phyloP scores from a whole-genome alignment of 2,113 vertebrate genomes.

The Atherinomorus stipes region DNA sequence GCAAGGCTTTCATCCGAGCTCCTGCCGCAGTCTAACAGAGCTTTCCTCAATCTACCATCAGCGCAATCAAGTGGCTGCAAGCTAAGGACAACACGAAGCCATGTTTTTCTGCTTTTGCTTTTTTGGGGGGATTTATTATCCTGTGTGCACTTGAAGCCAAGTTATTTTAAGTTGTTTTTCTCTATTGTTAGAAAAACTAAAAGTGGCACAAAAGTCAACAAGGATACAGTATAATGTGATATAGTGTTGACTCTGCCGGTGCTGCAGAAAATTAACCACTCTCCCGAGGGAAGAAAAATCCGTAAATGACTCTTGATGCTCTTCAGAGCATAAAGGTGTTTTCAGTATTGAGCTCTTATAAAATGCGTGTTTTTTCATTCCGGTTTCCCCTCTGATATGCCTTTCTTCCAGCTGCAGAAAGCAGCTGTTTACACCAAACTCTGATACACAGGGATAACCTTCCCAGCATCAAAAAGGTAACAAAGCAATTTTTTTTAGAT shows the following conservation, averaged over 20 bases:
- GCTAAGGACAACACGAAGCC: constrained; percentile 2
- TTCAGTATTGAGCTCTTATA: background rate
- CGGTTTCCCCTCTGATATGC: background rate
- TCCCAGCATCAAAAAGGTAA: background rate
- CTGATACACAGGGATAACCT: background rate
- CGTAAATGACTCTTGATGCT: background rate
- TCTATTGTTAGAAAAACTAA: too few species aligned
- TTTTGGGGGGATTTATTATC: constrained; percentile 7
- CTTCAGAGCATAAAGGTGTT: background rate
- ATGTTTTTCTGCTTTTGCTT: background rate
- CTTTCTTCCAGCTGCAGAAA: constrained; percentile 10
- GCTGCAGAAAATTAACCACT: too few species aligned
- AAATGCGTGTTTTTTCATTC: background rate
- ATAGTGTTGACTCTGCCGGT: too few species aligned
- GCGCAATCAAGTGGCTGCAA: constrained; percentile 43
- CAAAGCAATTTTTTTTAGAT: constrained; percentile 1
- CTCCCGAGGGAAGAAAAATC: too few species aligned
- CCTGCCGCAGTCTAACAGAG: constrained; percentile 35
- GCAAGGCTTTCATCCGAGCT: constrained; percentile 50
- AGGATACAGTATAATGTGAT: too few species aligned
- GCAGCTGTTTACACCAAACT: background rate
- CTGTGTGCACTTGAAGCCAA: background rate
- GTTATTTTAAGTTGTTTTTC: background rate
- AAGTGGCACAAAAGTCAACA: too few species aligned
- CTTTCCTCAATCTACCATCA: constrained; percentile 41